Base-by-base conservation (phyloP, 2,797 vertebrate genomes). In the Momotus momota region DNA sequence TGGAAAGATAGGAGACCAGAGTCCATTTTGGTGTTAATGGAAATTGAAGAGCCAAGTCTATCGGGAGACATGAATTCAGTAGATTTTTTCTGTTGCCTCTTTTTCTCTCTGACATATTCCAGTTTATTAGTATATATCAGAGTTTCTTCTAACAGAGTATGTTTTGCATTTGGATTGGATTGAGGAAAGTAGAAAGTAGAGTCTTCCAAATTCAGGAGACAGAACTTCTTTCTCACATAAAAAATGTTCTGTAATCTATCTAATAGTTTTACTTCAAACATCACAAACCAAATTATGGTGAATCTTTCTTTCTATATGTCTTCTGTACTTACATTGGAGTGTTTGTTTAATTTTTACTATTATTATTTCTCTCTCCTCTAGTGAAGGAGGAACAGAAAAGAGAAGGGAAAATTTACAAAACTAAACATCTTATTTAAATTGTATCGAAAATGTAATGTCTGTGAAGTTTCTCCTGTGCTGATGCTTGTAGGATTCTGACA, bases 41-140 rank as follows among this genome's bases (percentile, higher is more conserved):
- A 96, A 94, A 67, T 46, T 84, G 43, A 73, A 85, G 55, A 92
- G 69, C 81, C 57, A 90, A 93, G 77, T 81, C 77, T 94, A 90
- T 77, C 17, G 15, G 84, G 88, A 91, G 72, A 92, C 73, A 86
- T 33, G 72, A 92, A 94, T 97, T 97, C 93, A 74, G 61, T 52
- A 92, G 72, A 58, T 93, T 67, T 93, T 67, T 79, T 94, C 61
- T 80, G 65, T 35, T 52, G 54, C 38, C 73, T 77, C 10, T 43
- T 86, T 62, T 88, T 67, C 78, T 88, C 88, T 94, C 45, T 71
- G 85, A 41, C 27, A 75, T 91, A 85, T 91, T 89, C 43, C 23
- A 31, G 43, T 72, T 64, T 80, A 60, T 87, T 81, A 81, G 49
- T 40, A 57, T 67, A 79, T 81, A 86, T 84, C 40, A 69, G 52